phyloP scores from a whole-genome alignment of 2,888 invertebrate genomes.

The Nephrotoma flavescens region DNA sequence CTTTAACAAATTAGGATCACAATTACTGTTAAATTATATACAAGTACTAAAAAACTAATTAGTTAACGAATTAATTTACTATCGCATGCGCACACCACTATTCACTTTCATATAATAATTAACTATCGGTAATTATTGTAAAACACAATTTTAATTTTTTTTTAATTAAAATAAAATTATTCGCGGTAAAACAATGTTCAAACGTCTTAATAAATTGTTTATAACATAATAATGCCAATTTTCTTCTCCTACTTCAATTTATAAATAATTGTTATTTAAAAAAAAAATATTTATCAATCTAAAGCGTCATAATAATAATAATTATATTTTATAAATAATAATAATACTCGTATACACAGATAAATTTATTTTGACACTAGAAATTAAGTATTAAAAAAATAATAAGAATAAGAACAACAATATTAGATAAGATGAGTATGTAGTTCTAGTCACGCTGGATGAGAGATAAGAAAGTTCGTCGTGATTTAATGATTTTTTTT shows the following conservation, averaged over 20 bases:
- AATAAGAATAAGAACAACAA: background rate
- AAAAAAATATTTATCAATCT: background rate
- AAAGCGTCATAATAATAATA: background rate
- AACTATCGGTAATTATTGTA: background rate
- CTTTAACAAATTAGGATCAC: background rate
- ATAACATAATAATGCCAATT: background rate
- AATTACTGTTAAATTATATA: background rate
- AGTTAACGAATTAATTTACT: background rate
- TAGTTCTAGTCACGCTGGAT: background rate
- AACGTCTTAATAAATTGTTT: background rate
- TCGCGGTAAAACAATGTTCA: background rate
- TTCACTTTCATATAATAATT: background rate
- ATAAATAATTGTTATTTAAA: background rate
- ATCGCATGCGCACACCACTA: background rate
- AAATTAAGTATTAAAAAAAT: background rate
- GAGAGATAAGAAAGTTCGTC: background rate
- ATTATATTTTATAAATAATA: background rate
- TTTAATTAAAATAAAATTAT: background rate
- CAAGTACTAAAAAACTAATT: background rate
- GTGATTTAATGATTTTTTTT: background rate
- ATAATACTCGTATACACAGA: background rate
- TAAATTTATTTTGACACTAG: background rate
- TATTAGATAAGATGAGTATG: background rate
- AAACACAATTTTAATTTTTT: background rate
- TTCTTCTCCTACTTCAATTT: background rate